Evolutionary conservation across 2,797 vertebrate genomes (phyloP), one percentile per base, ranked within the genome.

Genomic region (Sebastes trivittatus): DNA sequence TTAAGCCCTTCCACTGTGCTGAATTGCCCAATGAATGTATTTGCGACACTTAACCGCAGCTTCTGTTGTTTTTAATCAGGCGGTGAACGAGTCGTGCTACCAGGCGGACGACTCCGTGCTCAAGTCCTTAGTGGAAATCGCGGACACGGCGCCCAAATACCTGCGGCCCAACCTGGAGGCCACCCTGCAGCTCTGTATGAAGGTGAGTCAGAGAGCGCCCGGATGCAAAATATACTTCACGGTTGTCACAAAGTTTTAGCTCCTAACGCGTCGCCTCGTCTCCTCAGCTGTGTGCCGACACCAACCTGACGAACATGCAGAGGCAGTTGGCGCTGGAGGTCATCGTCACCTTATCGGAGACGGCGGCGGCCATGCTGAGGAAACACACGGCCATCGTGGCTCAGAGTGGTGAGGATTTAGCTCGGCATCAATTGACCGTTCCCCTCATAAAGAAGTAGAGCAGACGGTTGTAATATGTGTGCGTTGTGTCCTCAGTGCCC

Each of bases 71-170:
- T 65, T 59, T 46, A 79, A 89, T 56, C 94, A 99, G 98, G 96
- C 97, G 9, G 97, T 99, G 78, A 99, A 99, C 77, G 98, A 99
- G 65, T 99, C 98, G 0, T 98, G 98, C 91, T 99, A 99, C 85
- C 96, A 97, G 91, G 97, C 95, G 6, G 98, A 99, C 10, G 98
- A 99, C 92, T 97, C 98, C 0, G 98, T 99, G 88, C 95, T 99
- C 72, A 99, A 99, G 92, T 98, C 98, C 54, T 94, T 99, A 29
- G 98, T 99, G 91, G 98, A 99, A 91, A 98, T 99, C 54, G 98
- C 98, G 16, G 98, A 99, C 95, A 98, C 98, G 0, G 98, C 98
- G 23, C 98, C 98, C 1, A 99, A 99, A 91, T 99, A 98, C 90
- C 95, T 99, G 87, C 95, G 98, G 70, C 97, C 98, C 64, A 96